Evolutionary conservation across 2,113 vertebrate genomes (phyloP).

Genomic region (Labeo catla): DNA sequence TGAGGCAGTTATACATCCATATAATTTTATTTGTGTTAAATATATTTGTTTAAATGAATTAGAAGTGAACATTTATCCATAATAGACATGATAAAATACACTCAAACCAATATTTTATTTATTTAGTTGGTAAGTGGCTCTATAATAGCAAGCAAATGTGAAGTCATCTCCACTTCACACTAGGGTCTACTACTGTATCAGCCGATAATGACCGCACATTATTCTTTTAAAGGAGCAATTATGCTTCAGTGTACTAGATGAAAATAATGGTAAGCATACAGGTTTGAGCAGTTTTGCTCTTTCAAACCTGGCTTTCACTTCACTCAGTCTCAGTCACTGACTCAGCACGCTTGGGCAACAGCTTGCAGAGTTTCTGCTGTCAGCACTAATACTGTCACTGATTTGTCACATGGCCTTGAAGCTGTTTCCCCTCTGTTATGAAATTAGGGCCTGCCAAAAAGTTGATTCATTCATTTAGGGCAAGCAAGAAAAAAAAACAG

Average conservation of each 20-base stretch:
- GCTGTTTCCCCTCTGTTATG: background rate
- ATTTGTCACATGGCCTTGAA: conserved; percentile 5
- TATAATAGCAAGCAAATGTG: background rate
- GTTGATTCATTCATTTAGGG: background rate
- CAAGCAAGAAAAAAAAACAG: background rate
- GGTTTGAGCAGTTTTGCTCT: background rate
- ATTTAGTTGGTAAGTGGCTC: no score
- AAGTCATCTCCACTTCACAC: background rate
- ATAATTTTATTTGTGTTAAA: no score
- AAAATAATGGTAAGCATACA: background rate
- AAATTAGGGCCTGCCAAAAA: background rate
- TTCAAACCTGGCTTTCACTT: background rate
- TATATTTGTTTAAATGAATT: no score
- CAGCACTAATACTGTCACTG: background rate
- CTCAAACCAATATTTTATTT: no score
- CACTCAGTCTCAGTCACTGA: background rate
- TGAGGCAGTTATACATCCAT: no score
- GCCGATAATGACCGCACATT: background rate
- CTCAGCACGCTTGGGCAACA: background rate
- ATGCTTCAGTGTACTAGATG: background rate
- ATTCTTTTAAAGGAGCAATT: background rate
- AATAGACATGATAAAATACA: no score
- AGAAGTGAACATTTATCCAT: no score
- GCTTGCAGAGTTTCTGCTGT: conserved; percentile 10
- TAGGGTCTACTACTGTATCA: background rate